Percentiles rank a stretch among this genome's conserved stretches.
Evolutionary conservation across 2,797 vertebrate genomes (phyloP).

Genomic region (Avahi laniger): DNA sequence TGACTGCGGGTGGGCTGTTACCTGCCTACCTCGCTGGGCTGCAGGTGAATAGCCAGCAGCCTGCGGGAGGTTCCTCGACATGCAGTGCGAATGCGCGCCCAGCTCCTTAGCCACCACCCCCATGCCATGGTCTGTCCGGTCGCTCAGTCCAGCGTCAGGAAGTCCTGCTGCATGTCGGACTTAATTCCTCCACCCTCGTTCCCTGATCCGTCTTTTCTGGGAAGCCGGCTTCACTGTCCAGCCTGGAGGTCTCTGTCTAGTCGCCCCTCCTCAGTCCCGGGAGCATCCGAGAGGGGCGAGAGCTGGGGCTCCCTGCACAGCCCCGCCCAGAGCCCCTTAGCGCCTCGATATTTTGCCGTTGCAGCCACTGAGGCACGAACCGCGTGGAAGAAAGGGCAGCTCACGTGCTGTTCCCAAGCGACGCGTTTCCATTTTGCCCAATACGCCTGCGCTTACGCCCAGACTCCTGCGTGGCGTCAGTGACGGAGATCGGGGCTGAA

Average conservation of each 20-base stretch:
- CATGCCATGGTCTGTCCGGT: not conserved
- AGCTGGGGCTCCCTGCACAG: too few relatives aligned
- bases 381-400: constrained; percentile 21
- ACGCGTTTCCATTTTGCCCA: not conserved
- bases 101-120: not conserved
- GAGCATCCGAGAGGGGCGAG: not conserved
- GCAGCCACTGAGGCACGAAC: not conserved
- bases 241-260: not conserved
- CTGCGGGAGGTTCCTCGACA: too few relatives aligned
- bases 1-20: not conserved
- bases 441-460: not conserved
- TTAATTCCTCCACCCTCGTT: not conserved
- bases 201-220: not conserved
- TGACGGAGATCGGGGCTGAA: not conserved
- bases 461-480: not conserved
- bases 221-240: not conserved
- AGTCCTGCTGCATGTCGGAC: not conserved
- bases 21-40: not conserved
- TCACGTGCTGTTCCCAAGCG: not conserved
- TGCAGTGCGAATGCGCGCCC: accelerated
- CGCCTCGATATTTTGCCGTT: not conserved
- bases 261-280: too few relatives aligned
- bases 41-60: too few relatives aligned
- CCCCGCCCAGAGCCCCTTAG: not conserved
- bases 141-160: not conserved